These are phyloP conservation scores for Hypomecis atomaria DNA, from an alignment of 2,888 invertebrate species.

Conservation along the genomic window DNA sequence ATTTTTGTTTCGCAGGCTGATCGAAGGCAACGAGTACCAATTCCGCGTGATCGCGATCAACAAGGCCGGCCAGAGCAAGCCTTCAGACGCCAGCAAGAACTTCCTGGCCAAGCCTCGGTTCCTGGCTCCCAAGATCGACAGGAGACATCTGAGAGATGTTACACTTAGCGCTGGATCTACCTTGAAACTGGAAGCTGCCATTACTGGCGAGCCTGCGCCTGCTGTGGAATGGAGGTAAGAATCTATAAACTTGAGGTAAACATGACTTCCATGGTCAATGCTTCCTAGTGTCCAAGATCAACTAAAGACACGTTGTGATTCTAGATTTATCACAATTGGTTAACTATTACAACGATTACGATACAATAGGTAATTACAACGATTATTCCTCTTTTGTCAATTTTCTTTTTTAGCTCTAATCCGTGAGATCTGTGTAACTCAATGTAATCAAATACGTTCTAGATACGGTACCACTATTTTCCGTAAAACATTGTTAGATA, in stretches of 20 bases:
- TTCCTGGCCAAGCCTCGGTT: conserved; percentile 94
- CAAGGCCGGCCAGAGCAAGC: conserved; percentile 96
- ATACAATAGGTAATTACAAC: too few relatives aligned
- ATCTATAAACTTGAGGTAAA: neutral
- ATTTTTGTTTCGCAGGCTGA: conserved; percentile 77
- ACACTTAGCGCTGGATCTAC: conserved; percentile 96
- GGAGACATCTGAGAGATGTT: conserved; percentile 94
- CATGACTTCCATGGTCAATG: neutral
- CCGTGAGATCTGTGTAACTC: too few relatives aligned
- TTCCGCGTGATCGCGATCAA: conserved; percentile 98
- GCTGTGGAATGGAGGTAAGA: conserved; percentile 92
- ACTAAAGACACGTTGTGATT: too few relatives aligned
- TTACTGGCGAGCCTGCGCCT: conserved; percentile 98
- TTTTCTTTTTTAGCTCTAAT: too few relatives aligned
- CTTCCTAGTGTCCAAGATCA: too few relatives aligned
- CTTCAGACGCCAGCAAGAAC: conserved; percentile 94
- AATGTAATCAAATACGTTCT: too few relatives aligned
- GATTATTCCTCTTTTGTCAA: too few relatives aligned
- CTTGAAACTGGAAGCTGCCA: conserved; percentile 96
- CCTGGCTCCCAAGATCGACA: conserved; percentile 97
- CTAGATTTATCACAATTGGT: too few relatives aligned
- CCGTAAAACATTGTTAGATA: too few relatives aligned
- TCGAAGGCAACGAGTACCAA: conserved; percentile 98
- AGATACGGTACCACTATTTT: too few relatives aligned
- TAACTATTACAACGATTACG: too few relatives aligned